Percentiles rank a stretch among this genome's conserved stretches.
Evolutionary conservation across 2,113 vertebrate species (phyloP).

Genomic region (Pelodiscus sinensis): DNA sequence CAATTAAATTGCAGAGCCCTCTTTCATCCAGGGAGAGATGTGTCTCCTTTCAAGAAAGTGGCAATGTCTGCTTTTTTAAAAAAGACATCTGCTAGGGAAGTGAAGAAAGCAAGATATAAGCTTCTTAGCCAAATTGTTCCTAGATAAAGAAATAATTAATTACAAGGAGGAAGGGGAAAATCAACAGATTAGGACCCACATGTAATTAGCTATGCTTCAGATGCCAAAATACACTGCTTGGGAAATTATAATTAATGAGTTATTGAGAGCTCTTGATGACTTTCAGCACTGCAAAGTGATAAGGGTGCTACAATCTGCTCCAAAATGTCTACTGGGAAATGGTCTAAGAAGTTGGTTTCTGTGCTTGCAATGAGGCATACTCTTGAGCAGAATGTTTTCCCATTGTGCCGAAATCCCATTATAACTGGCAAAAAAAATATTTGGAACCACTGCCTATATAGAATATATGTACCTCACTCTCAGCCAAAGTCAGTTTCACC

Average conservation of each 20-base stretch:
- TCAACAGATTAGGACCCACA: constrained; percentile 70
- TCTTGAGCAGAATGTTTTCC: constrained; percentile 30
- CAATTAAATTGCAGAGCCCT: background rate
- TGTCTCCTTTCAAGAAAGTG: constrained; percentile 49
- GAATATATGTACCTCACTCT: background rate
- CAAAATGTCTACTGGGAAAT: constrained; percentile 39
- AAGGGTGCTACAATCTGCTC: constrained; percentile 64
- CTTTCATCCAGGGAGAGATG: constrained; percentile 38
- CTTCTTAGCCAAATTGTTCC: constrained; percentile 70
- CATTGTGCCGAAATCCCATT: constrained; percentile 58
- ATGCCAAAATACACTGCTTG: constrained; percentile 67
- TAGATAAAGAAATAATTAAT: constrained; percentile 78
- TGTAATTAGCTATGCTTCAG: constrained; percentile 74
- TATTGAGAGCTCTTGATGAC: constrained; percentile 61
- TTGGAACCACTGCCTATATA: background rate
- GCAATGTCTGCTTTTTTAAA: constrained; percentile 72
- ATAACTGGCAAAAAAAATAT: constrained; percentile 34
- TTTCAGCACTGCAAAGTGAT: constrained; percentile 54
- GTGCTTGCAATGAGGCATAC: constrained; percentile 39
- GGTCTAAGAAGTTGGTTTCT: constrained; percentile 17
- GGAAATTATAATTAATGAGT: constrained; percentile 74
- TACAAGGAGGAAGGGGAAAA: constrained; percentile 52
- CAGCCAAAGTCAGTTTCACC: constrained; percentile 49
- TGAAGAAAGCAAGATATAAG: constrained; percentile 54
- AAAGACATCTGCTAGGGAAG: constrained; percentile 74